These are phyloP conservation scores for Nemurella pictetii DNA, from an alignment of 2,888 invertebrate genomes.

Conservation along the genomic window DNA sequence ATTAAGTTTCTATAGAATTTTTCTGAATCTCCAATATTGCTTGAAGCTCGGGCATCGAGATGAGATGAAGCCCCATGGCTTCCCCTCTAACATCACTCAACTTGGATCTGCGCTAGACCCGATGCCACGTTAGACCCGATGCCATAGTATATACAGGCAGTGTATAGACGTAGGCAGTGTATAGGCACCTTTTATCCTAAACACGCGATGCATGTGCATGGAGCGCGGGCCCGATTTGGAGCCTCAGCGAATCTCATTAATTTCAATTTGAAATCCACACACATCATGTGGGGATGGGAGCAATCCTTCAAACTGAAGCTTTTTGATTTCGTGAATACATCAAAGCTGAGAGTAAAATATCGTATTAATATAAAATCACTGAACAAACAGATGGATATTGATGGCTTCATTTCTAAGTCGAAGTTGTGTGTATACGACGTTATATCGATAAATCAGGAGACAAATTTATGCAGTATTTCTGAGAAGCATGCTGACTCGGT, in stretches of 20 bases:
- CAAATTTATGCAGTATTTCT: background rate
- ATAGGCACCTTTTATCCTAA: background rate
- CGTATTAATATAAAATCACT: slow-evolving; percentile 11
- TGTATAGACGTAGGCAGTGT: background rate
- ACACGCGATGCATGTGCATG: background rate
- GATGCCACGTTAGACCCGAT: background rate
- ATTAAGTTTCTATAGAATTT: slow-evolving; percentile 23
- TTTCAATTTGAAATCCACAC: background rate
- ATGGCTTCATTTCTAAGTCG: slow-evolving; percentile 7
- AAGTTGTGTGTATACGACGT: background rate
- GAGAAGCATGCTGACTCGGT: background rate
- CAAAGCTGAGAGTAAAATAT: slow-evolving; percentile 29
- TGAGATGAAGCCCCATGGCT: background rate
- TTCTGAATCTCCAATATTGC: background rate
- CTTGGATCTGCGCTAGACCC: background rate
- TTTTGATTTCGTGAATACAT: slow-evolving; percentile 15
- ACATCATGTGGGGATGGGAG: background rate
- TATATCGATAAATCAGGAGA: background rate
- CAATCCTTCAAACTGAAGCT: slow-evolving; percentile 18
- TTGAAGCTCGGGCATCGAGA: background rate
- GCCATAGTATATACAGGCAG: background rate
- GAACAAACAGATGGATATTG: slow-evolving; percentile 6
- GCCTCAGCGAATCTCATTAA: background rate
- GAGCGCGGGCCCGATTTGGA: background rate
- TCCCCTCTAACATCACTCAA: background rate